Base-by-base conservation (phyloP, 2,888 invertebrate genomes). In the Liposcelis brunnea region DNA sequence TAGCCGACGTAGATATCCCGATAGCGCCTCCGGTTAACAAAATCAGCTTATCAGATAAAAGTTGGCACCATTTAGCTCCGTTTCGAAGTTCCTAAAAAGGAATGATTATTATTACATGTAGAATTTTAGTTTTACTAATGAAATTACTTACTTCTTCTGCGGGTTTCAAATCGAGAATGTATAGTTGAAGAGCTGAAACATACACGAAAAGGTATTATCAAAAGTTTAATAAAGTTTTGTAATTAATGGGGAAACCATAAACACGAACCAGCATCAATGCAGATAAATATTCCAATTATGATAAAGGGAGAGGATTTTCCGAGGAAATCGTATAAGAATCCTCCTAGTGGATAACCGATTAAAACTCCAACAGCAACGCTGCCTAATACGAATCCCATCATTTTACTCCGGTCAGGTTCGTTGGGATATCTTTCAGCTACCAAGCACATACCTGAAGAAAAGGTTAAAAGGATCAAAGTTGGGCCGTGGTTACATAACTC, bases 341-440 rank as follows among this genome's bases (percentile, higher is more conserved):
- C 77, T 8, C 86, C 86, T 52, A 83, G 72, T 0, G 86, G 86
- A 61, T 87, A 86, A 1, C 86, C 86, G 10, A 81, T 65, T 2
- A 87, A 64, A 1, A 87, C 84, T 0, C 86, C 87, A 2, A 81
- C 59, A 1, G 85, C 86, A 45, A 80, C 76, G 48, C 84, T 84
- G 4, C 86, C 83, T 57, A 86, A 71, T 2, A 83, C 77, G 19
- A 80, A 66, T 0, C 86, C 86, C 80, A 87, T 83, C n/a, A 80
- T 67, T 56, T 71, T 71, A 18, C 58, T 66, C 60, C 49, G 61
- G 56, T 57, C 53, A n/a, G 56, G 52, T 42, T 60, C 59, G 45
- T 73, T 70, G 1, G 67, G 64, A 49, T 72, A 71, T 32, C 62
- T 61, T 49, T 69, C 67, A 1, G 86, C 85, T 42, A 86, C 72